Conservation (phyloP, 1,140 invertebrate species). For the Tetramorium alpestre region DNA sequence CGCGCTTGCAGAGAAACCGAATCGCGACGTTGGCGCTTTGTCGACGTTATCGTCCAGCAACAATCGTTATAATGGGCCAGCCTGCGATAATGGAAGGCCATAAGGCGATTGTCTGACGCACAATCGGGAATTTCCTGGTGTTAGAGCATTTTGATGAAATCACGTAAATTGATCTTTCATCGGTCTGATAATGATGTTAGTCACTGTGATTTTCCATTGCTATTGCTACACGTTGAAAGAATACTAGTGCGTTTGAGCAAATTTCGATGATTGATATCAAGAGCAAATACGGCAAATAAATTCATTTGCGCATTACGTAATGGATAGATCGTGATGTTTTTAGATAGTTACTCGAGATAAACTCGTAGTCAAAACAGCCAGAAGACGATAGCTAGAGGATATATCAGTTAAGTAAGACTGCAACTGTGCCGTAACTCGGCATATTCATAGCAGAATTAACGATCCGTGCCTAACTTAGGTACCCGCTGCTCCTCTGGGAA, state of each 20-base stretch:
- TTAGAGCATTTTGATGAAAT: neutral
- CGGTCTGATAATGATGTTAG: neutral
- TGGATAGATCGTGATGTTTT: neutral
- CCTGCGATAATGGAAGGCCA: slow-evolving; percentile 14
- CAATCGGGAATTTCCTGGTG: slow-evolving; percentile 17
- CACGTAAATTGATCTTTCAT: slow-evolving; percentile 4
- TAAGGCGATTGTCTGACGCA: slow-evolving; percentile 35
- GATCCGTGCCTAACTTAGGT: slow-evolving; percentile 78
- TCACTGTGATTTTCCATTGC: neutral
- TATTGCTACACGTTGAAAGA: neutral
- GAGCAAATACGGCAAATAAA: neutral
- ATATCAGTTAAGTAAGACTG: slow-evolving; percentile 48
- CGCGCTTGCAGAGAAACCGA: slow-evolving; percentile 2
- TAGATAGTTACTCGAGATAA: slow-evolving; percentile 38
- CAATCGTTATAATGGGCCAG: slow-evolving; percentile 35
- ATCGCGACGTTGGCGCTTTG: slow-evolving; percentile 16
- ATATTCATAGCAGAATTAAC: slow-evolving; percentile 83
- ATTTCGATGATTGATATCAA: neutral
- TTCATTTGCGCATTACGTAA: neutral
- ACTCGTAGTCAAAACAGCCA: slow-evolving; percentile 45
- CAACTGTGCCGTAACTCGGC: slow-evolving; percentile 66
- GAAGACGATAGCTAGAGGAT: slow-evolving; percentile 48
- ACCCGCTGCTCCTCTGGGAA: slow-evolving; percentile 45
- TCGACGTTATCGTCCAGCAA: slow-evolving; percentile 32
- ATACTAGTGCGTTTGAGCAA: neutral